Evolutionary conservation across 2,113 vertebrate genomes (phyloP), one percentile per base, ranked within the genome.

Genomic region (Merops nubicus): DNA sequence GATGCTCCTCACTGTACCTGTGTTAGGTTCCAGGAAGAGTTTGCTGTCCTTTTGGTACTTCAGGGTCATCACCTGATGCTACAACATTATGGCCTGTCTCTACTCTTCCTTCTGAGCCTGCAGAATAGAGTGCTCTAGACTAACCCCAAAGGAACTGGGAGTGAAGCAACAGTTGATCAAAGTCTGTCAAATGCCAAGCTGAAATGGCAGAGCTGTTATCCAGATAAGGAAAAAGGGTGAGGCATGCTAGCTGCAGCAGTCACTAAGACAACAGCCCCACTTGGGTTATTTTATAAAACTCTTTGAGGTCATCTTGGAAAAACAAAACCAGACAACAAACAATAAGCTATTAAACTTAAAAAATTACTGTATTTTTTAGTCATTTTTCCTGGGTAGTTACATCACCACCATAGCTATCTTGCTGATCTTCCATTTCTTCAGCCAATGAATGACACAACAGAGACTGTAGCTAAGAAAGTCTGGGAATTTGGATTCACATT

Each of bases 41-140:
- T 53, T 40, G 25, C 38, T 45, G 29, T n/a, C 48, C n/a, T 85
- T 87, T 22, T 54, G 38, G 15, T 42, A 8, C 42, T 81, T 64
- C 2, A 4, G 67, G 47, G n/a, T 13, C 8, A 20, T 48, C 6
- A 28, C 26, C 6, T 25, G 26, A 38, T 19, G 15, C 1, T 1
- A 9, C 0, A 0, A 6, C 3, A 2, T 31, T 38, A 7, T 7
- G 13, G 26, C 12, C 31, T 36, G 38, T n/a, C 38, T 43, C 25
- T 54, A 25, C 31, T 22, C 64, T 76, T 64, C 31, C 34, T 25
- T 42, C 33, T 1, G 9, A 12, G 48, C 25, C 50, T 72, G 28
- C 42, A 43, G 38, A 38, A 60, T 19, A 48, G 56, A 54, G 26
- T 33, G 29, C 36, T 88, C 29, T 33, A 36, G 18, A 22, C 7